phyloP scores from a whole-genome alignment of 2,888 invertebrate genomes.

The Chrysina gloriosa region DNA sequence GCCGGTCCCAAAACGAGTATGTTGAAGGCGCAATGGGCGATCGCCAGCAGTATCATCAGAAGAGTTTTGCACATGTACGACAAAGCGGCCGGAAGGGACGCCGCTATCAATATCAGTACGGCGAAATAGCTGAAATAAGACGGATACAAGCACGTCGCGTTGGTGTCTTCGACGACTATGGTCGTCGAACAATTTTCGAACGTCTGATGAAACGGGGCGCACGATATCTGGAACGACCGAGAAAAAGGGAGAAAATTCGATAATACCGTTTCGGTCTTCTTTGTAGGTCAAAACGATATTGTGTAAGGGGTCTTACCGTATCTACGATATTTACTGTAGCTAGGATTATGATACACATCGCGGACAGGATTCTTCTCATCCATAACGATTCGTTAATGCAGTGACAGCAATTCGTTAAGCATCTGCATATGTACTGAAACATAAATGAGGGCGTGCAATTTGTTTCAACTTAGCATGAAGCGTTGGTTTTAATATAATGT shows the following conservation, averaged over 20 bases:
- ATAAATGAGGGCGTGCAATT: background rate
- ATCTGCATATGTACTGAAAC: slow-evolving; percentile 63
- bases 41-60: slow-evolving; percentile 72
- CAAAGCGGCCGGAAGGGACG: slow-evolving; percentile 78
- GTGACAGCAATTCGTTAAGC: slow-evolving; percentile 68
- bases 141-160: slow-evolving; percentile 72
- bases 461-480: too few relatives aligned
- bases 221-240: slow-evolving; percentile 55
- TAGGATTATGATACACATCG: slow-evolving; percentile 69
- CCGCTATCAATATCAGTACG: slow-evolving; percentile 76
- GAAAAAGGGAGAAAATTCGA: background rate
- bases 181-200: slow-evolving; percentile 58
- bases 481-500: too few relatives aligned
- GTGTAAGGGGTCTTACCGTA: slow-evolving; percentile 69
- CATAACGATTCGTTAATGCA: slow-evolving; percentile 70
- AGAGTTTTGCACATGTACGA: slow-evolving; percentile 77
- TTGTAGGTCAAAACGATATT: too few relatives aligned
- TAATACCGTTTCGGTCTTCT: too few relatives aligned
- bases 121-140: slow-evolving; percentile 80
- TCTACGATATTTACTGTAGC: slow-evolving; percentile 72
- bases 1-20: slow-evolving; percentile 68
- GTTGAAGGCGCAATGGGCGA: slow-evolving; percentile 72
- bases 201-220: slow-evolving; percentile 50
- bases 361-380: slow-evolving; percentile 69
- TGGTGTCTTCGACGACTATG: slow-evolving; percentile 58